These are phyloP conservation scores for Protaetia brevitarsis DNA, from an alignment of 1,140 invertebrate genomes.

Conservation along the genomic window DNA sequence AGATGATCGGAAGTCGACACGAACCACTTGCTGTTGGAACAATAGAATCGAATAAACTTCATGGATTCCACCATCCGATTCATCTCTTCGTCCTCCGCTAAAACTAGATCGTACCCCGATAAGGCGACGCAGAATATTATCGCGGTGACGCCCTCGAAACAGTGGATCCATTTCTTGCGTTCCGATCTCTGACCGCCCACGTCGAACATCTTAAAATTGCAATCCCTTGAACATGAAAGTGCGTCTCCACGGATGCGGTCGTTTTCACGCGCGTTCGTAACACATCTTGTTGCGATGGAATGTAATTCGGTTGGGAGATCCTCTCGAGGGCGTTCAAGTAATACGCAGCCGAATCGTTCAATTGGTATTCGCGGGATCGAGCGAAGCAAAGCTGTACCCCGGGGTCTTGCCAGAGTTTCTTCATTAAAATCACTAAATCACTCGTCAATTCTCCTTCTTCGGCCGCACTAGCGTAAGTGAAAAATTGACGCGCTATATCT, in stretches of 20 bases:
- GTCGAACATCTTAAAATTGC: constrained; percentile 99
- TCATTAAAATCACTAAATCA: constrained; percentile 84
- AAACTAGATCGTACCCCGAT: constrained; percentile 96
- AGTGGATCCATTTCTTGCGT: constrained; percentile 99
- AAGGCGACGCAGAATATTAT: constrained; percentile 99
- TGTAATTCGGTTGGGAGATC: constrained; percentile 94
- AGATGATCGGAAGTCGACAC: constrained; percentile 99
- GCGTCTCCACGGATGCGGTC: constrained; percentile 99
- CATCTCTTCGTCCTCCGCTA: constrained; percentile 96
- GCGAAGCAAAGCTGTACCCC: constrained; percentile 82
- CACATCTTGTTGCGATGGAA: constrained; percentile 99
- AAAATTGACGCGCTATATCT: constrained; percentile 84
- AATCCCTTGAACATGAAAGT: constrained; percentile 99
- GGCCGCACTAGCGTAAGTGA: constrained; percentile 78
- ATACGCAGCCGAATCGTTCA: constrained; percentile 95
- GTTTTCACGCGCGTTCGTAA: constrained; percentile 99
- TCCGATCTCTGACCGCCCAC: constrained; percentile 98
- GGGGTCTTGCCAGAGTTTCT: constrained; percentile 84
- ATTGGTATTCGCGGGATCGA: constrained; percentile 86
- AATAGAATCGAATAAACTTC: constrained; percentile 99
- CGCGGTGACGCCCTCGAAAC: constrained; percentile 99
- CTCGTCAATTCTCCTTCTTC: constrained; percentile 80
- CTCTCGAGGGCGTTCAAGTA: constrained; percentile 88
- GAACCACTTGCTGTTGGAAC: constrained; percentile 99
- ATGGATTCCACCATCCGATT: constrained; percentile 98